Evolutionary conservation across 2,797 vertebrate genomes (phyloP).

Genomic region (Acanthornis magna): DNA sequence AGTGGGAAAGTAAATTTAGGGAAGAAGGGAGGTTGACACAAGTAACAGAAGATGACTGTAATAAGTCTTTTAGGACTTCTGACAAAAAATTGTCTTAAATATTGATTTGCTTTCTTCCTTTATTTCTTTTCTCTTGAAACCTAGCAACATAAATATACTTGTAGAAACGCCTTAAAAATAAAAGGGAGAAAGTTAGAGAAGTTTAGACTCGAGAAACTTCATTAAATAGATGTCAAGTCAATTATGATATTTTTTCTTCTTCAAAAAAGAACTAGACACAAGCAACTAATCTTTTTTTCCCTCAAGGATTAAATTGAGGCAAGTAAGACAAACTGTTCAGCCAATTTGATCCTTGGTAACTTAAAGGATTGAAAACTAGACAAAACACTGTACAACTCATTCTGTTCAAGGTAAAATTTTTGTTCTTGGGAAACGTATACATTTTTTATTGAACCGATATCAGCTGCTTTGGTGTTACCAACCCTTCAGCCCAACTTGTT

Average conservation of each 20-base stretch:
- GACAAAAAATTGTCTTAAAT: background rate
- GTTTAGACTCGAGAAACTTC: background rate
- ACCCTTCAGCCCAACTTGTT: background rate
- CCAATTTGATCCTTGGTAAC: background rate
- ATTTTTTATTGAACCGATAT: background rate
- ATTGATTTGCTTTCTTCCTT: background rate
- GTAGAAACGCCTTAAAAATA: background rate
- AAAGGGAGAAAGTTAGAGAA: background rate
- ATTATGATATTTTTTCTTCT: background rate
- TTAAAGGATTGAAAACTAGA: conserved; percentile 1
- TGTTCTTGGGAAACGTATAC: background rate
- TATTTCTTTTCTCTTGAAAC: conserved; percentile 17
- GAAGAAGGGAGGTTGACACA: background rate
- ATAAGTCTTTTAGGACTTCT: background rate
- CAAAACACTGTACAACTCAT: background rate
- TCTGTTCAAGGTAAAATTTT: background rate
- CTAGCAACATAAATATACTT: background rate
- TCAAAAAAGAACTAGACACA: background rate
- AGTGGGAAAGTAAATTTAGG: background rate
- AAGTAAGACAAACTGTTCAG: background rate
- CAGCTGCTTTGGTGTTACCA: background rate
- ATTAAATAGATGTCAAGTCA: background rate
- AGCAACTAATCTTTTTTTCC: background rate
- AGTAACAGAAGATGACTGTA: background rate
- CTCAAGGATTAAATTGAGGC: background rate